Evolutionary conservation across 2,113 vertebrate species (phyloP).

Genomic region (Ancistrus triradiatus): DNA sequence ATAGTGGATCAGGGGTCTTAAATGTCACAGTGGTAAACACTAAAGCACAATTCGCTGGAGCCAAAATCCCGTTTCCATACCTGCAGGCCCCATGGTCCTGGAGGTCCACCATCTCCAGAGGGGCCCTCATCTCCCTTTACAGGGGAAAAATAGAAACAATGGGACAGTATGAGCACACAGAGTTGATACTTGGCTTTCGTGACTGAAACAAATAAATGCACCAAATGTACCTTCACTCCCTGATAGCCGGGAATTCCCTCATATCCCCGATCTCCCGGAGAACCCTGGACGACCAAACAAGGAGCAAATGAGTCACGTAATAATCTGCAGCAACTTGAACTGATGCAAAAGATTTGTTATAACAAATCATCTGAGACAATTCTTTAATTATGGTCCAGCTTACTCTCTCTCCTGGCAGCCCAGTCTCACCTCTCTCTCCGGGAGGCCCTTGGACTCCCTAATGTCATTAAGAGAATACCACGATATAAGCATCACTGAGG

Average conservation of each 20-base stretch:
- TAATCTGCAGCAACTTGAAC: conserved; percentile 38
- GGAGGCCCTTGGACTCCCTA: conserved; percentile 64
- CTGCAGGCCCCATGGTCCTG: conserved; percentile 61
- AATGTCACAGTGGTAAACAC: conserved; percentile 31
- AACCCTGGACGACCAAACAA: conserved; percentile 51
- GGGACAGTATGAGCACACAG: conserved; percentile 7
- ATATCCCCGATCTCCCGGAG: conserved; percentile 61
- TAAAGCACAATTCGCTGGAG: conserved; percentile 22
- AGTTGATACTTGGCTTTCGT: conserved; percentile 19
- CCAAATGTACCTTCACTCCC: conserved; percentile 69
- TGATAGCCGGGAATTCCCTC: conserved; percentile 69
- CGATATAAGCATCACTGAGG: no score
- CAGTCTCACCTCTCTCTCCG: conserved; percentile 62
- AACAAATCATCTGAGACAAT: conserved; percentile 18
- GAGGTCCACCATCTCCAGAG: conserved; percentile 51
- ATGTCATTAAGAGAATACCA: conserved; percentile 42
- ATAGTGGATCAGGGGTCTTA: conserved; percentile 28
- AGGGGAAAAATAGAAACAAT: conserved; percentile 26
- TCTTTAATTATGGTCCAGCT: conserved; percentile 39
- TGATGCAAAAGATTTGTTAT: conserved; percentile 23
- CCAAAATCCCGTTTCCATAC: conserved; percentile 47
- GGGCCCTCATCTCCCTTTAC: conserved; percentile 62
- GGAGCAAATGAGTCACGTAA: conserved; percentile 38
- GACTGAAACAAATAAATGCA: conserved; percentile 12
- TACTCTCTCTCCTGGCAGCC: conserved; percentile 58